A percentile compares a stretch with the other conserved stretches of the same genome.
phyloP scores from a whole-genome alignment of 2,888 invertebrate genomes.

The Synanthedon tipuliformis region DNA sequence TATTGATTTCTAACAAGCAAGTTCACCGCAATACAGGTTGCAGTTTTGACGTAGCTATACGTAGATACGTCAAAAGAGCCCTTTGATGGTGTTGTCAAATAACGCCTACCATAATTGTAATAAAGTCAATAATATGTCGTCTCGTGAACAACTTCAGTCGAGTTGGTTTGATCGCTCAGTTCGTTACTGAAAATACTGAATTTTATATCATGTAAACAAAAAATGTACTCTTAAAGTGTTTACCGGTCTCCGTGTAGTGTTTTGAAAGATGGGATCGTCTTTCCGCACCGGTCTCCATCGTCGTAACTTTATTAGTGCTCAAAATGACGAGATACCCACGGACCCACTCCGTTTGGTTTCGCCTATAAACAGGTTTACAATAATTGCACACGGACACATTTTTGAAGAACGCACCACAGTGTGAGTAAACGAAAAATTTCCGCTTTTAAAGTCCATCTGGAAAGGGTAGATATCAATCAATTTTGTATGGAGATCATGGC shows the following conservation, averaged over 20 bases:
- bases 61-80: not conserved
- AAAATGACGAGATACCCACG: slow-evolving; percentile 39
- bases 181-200: not conserved
- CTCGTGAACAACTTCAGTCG: not conserved
- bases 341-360: slow-evolving; percentile 51
- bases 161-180: no score
- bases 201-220: not conserved
- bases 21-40: slow-evolving; percentile 37
- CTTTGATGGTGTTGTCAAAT: not conserved
- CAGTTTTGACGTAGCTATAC: slow-evolving; percentile 11
- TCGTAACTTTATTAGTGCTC: slow-evolving; percentile 45
- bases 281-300: slow-evolving; percentile 38
- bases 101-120: not conserved
- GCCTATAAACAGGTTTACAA: slow-evolving; percentile 48
- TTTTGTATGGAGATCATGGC: no score
- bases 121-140: not conserved
- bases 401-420: slow-evolving; percentile 35
- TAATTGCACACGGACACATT: slow-evolving; percentile 31
- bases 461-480: no score
- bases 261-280: slow-evolving; percentile 28
- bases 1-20: slow-evolving; percentile 37
- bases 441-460: no score
- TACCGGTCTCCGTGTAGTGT: not conserved
- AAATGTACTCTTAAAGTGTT: not conserved
- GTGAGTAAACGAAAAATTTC: slow-evolving; percentile 28